Base-by-base conservation (phyloP, 2,113 vertebrate species). In the Trichechus manatus region DNA sequence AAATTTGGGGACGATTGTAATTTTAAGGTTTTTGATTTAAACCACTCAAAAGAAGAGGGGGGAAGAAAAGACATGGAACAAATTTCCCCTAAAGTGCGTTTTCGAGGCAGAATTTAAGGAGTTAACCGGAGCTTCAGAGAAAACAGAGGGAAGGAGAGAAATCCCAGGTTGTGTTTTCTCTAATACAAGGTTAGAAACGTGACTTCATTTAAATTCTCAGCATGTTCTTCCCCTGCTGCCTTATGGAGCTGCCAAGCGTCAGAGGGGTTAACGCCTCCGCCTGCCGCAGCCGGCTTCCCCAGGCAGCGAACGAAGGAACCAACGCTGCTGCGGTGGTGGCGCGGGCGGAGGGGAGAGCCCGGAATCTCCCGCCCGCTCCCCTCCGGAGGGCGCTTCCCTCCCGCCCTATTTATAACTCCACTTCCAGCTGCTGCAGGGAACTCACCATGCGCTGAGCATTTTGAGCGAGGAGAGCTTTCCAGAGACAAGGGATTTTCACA, bases 351-450 rank as follows among this genome's bases (percentile, higher is more conserved):
- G n/a, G 63, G 78, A 88, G 96, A 94, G 81, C 95, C 86, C 1
- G 93, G 97, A 33, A 97, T 96, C 96, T 87, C 97, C 96, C 70
- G 89, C 95, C 82, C 17, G 95, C 97, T 70, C 94, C 87, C 44
- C 86, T 39, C 22, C 6, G 19, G 11, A 10, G 42, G 95, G 97
- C 93, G 47, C 94, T 96, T 74, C 96, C 89, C 6, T 8, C 93
- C 83, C 87, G 85, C 36, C 36, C 96, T 98, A 98, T 98, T 98
- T 97, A 94, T 98, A 98, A 95, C 95, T 75, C 11, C 0, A 3
- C 92, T 68, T 89, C 87, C 95, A 93, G 97, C 93, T 85, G 95
- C 96, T 13, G 87, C 96, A 1, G 92, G 94, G 97, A 95, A 63
- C 94, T 89, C 95, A n/a, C 56, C 80, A n/a, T 86, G 10, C 33